Percentiles rank a stretch among this genome's conserved stretches.
phyloP scores from a whole-genome alignment of 2,888 invertebrate species.

The Operophtera brumata region DNA sequence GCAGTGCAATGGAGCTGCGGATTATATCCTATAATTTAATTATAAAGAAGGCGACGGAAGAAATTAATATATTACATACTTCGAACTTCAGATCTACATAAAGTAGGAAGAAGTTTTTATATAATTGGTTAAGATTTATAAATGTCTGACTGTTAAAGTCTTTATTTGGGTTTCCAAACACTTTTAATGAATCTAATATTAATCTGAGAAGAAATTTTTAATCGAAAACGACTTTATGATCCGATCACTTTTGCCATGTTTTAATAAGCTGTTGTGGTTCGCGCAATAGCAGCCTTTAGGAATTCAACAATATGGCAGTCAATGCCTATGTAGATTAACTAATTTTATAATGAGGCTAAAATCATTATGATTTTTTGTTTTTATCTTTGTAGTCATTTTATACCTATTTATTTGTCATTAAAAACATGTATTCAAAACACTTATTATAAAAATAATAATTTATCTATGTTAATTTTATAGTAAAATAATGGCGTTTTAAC shows the following conservation, averaged over 20 bases:
- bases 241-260: conserved; percentile 3
- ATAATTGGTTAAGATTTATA: neutral
- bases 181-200: neutral
- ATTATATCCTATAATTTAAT: neutral
- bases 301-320: neutral
- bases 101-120: neutral
- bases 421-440: too few relatives aligned
- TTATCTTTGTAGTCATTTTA: neutral
- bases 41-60: neutral
- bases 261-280: conserved; percentile 5
- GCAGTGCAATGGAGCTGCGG: neutral
- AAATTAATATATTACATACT: neutral
- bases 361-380: neutral
- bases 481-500: too few relatives aligned
- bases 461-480: too few relatives aligned
- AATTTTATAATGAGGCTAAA: conserved; percentile 1
- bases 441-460: too few relatives aligned
- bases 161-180: neutral
- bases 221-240: neutral
- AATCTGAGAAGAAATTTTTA: neutral
- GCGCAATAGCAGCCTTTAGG: conserved; percentile 8
- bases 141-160: neutral
- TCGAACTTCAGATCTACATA: neutral
- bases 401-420: neutral
- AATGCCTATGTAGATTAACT: neutral